These are phyloP conservation scores for Apotomis turbidana DNA, from an alignment of 2,888 invertebrate genomes.

Conservation along the genomic window DNA sequence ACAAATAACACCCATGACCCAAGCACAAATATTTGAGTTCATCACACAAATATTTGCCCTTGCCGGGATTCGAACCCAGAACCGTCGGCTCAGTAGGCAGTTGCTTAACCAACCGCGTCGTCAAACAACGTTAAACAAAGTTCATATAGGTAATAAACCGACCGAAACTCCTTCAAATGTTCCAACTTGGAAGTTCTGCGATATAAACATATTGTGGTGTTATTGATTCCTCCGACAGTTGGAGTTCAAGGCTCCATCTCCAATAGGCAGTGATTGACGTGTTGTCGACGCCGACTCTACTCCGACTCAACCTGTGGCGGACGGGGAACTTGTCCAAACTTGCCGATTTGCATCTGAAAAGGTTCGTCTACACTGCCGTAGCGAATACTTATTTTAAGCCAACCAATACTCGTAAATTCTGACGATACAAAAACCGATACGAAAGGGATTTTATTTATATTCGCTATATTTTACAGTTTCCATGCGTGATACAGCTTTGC, in stretches of 20 bases:
- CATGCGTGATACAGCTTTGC: background rate
- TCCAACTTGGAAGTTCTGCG: background rate
- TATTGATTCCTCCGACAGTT: slow-evolving; percentile 30
- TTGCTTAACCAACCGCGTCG: too few relatives aligned
- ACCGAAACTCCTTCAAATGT: background rate
- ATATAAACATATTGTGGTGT: background rate
- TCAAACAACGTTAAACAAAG: too few relatives aligned
- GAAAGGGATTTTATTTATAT: slow-evolving; percentile 19
- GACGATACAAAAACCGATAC: slow-evolving; percentile 28
- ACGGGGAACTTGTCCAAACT: slow-evolving; percentile 30
- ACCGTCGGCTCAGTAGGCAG: too few relatives aligned
- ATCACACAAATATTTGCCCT: too few relatives aligned
- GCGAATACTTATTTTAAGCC: slow-evolving; percentile 34
- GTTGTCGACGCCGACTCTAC: slow-evolving; percentile 22
- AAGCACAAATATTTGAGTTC: too few relatives aligned
- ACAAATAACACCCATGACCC: too few relatives aligned
- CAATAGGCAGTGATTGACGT: slow-evolving; percentile 18
- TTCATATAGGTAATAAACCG: too few relatives aligned
- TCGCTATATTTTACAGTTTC: slow-evolving; percentile 7
- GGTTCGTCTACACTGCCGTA: slow-evolving; percentile 35
- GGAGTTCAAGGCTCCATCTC: slow-evolving; percentile 30
- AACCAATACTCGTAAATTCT: slow-evolving; percentile 32
- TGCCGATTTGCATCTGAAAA: slow-evolving; percentile 38
- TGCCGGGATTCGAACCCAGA: too few relatives aligned
- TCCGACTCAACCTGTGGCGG: slow-evolving; percentile 22